Percentiles rank a stretch among this genome's conserved stretches.
Evolutionary conservation across 1,140 invertebrate species (phyloP).

Genomic region (Meteorus sp.): DNA sequence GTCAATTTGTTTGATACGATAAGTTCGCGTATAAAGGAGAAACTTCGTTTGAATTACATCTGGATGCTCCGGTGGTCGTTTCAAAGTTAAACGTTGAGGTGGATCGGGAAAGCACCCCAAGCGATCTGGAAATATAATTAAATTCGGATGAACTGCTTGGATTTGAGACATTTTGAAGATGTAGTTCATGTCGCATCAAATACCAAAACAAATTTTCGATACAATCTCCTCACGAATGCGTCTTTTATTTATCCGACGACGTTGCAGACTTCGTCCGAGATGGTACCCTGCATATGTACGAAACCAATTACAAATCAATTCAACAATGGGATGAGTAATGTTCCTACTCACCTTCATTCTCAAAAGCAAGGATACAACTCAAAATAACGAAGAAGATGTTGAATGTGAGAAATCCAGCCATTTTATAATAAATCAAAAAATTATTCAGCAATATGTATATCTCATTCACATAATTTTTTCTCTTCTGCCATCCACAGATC

Average conservation of each 20-base stretch:
- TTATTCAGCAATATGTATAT: no score
- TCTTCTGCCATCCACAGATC: neutral
- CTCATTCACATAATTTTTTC: neutral
- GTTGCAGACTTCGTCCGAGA: slow-evolving; percentile 38
- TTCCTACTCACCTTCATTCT: no score
- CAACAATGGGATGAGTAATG: no score
- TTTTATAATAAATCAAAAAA: no score
- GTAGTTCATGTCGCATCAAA: neutral
- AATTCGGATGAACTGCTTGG: neutral
- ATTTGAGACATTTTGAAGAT: neutral
- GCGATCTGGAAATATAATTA: slow-evolving; percentile 42
- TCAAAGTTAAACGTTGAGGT: slow-evolving; percentile 46
- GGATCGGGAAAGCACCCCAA: slow-evolving; percentile 58
- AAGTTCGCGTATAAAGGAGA: slow-evolving; percentile 48
- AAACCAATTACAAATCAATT: neutral
- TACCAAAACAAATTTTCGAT: slow-evolving; percentile 54
- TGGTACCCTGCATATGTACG: neutral
- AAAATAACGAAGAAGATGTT: no score
- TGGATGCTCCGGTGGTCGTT: slow-evolving; percentile 57
- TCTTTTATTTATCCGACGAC: slow-evolving; percentile 44
- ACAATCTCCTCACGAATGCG: slow-evolving; percentile 39
- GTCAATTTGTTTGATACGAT: slow-evolving; percentile 26
- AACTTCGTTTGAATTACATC: slow-evolving; percentile 57
- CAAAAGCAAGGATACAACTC: no score
- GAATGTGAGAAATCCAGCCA: no score